Evolutionary conservation across 2,797 vertebrate species (phyloP), one percentile per base, ranked within the genome.

Genomic region (Megalops cyprinoides): DNA sequence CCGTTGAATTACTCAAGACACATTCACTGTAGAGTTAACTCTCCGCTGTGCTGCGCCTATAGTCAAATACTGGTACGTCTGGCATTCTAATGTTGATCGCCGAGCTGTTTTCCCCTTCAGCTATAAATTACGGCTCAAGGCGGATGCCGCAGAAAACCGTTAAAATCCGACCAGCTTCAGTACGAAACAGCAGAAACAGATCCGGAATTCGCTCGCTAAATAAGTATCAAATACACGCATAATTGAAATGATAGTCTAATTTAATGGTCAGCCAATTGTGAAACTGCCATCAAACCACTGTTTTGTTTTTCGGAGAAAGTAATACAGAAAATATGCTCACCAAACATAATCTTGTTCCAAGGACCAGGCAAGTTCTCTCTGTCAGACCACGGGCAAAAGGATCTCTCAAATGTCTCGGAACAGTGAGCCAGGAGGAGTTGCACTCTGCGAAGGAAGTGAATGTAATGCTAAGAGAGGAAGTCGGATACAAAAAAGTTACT

Each of bases 391-490:
- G n/a, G 48, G 28, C 48, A 39, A 76, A 77, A 74, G 76, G 5
- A 46, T 74, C 55, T 37, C 60, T 69, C 51, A 44, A 48, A 48
- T 77, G 79, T 62, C 56, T 78, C 44, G n/a, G 75, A 78, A 46
- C 79, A 78, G 56, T 80, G 46, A 74, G 78, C 67, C 81, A 60
- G 77, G 56, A 74, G 79, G 20, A 74, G 76, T 39, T 55, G 78
- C 58, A 37, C 78, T 53, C 46, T 58, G 73, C 71, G 81, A 77
- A 84, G 85, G 85, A 86, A 86, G 82, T 84, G 77, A 84, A 78
- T 71, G 79, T 53, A 84, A 65, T 42, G 76, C 75, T 58, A 71
- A 15, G 76, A 81, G 83, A 84, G 84, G 84, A 83, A 87, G 86
- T 87, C 75, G 79, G 74, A 82, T 55, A 83, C 82, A 82, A 53